phyloP scores from a whole-genome alignment of 2,797 vertebrate species.

The Fringilla coelebs region DNA sequence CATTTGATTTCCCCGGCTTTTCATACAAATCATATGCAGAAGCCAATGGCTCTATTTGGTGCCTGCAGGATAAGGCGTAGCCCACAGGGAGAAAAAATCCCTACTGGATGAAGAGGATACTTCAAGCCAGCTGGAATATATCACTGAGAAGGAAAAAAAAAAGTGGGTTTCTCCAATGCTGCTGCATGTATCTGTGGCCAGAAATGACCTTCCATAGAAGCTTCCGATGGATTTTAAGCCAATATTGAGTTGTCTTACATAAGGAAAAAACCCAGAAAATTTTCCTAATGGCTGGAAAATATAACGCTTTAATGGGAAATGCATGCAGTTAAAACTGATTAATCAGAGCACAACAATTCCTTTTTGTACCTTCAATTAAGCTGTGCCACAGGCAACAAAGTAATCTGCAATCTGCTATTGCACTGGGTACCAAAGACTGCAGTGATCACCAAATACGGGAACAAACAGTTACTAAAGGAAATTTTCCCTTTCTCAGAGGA shows the following conservation, averaged over 20 bases:
- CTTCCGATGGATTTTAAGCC: not conserved
- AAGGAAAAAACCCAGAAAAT: not conserved
- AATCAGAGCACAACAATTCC: not conserved
- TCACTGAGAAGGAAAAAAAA: not conserved
- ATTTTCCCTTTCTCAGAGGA: not conserved
- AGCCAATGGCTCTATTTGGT: fast-evolving
- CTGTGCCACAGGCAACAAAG: not conserved
- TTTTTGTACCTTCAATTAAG: not conserved
- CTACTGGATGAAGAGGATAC: not conserved
- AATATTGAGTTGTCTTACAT: not conserved
- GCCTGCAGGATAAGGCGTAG: not conserved
- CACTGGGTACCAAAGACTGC: not conserved
- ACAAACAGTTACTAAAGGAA: not conserved
- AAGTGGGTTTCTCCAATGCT: not conserved
- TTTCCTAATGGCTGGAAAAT: not conserved
- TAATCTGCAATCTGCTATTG: not conserved
- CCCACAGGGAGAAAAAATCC: not conserved
- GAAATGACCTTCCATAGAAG: not conserved
- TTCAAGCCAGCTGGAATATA: not conserved
- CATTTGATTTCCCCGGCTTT: not conserved
- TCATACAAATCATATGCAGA: not conserved
- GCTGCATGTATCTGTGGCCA: not conserved
- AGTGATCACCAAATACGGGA: not conserved
- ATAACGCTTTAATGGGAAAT: not conserved
- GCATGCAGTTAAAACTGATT: not conserved